Evolutionary conservation across 2,113 vertebrate species (phyloP), one percentile per base, ranked within the genome.

Genomic region (Oreocharis arfaki): DNA sequence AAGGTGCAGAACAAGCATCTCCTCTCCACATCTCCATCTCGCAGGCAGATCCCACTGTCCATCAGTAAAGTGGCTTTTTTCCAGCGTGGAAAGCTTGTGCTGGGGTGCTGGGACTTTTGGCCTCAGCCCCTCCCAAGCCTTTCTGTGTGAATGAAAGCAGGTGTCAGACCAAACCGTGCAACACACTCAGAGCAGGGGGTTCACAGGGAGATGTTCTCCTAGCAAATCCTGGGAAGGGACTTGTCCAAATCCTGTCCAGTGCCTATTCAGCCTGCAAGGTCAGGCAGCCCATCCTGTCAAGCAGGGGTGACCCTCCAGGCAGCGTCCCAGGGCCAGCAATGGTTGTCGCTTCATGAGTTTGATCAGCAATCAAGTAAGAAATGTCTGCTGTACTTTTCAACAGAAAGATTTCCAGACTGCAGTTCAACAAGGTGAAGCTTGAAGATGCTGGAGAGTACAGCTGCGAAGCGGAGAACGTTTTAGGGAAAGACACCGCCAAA

Each of bases 321-420:
- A 92, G 88, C 1, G 1, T 32, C 23, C 42, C 67, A 70, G 60
- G 60, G 76, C 80, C 69, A 87, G 90, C 56, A 74, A 88, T 63
- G 47, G 42, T 93, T 96, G 60, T 86, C 88, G 75, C 4, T 81
- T 95, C 16, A 4, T 8, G 57, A 92, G 42, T 37, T 17, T 75
- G 80, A 57, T 71, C 68, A 81, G 86, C 94, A 96, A 86, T 14
- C 3, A 0, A 95, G 64, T 97, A 96, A 97, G 95, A 94, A 94
- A 81, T 96, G 50, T 96, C 93, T 96, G 90, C 92, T 97, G 81
- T 97, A 96, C 95, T 97, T 94, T 97, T 92, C 95, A 96, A 98
- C 98, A 99, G 99, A 98, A 99, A 98, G 98, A 99, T 98, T 98
- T 99, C 99, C 97, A 99, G 98, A 97, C 98, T 99, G 95, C 99